phyloP scores from a whole-genome alignment of 2,888 invertebrate species.

The Apotomis capreana region DNA sequence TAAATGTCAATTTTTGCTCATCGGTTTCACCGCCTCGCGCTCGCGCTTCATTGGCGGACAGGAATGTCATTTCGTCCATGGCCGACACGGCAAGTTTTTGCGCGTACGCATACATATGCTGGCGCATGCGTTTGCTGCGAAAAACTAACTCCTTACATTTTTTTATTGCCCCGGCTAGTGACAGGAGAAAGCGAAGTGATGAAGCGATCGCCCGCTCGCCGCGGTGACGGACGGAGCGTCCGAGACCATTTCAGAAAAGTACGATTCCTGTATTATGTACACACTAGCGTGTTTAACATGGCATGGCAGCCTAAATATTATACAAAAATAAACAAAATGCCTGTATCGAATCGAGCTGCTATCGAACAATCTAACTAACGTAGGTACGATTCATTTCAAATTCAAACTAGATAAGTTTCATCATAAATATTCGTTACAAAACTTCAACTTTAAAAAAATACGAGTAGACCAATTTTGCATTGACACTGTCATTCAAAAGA shows the following conservation, averaged over 20 bases:
- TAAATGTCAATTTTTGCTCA: slow-evolving; percentile 43
- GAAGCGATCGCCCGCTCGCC: background rate
- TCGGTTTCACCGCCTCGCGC: slow-evolving; percentile 55
- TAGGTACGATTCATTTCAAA: too few relatives aligned
- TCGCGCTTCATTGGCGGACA: slow-evolving; percentile 65
- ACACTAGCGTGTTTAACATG: background rate
- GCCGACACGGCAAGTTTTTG: slow-evolving; percentile 60
- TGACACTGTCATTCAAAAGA: too few relatives aligned
- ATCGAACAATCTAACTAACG: too few relatives aligned
- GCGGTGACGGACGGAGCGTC: background rate
- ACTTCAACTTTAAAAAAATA: too few relatives aligned
- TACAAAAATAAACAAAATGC: too few relatives aligned
- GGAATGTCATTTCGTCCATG: slow-evolving; percentile 69
- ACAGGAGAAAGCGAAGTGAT: slow-evolving; percentile 66
- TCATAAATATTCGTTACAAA: too few relatives aligned
- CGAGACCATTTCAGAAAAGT: background rate
- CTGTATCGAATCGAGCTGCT: too few relatives aligned
- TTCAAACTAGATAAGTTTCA: too few relatives aligned
- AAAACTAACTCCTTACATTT: slow-evolving; percentile 54
- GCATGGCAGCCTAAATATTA: too few relatives aligned
- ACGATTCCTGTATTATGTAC: background rate
- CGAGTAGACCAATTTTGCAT: too few relatives aligned
- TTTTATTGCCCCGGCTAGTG: slow-evolving; percentile 61
- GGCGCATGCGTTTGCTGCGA: slow-evolving; percentile 40
- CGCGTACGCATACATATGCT: slow-evolving; percentile 42